These are phyloP conservation scores for Ecliptopera silaceata DNA, from an alignment of 2,888 invertebrate genomes.

Conservation along the genomic window DNA sequence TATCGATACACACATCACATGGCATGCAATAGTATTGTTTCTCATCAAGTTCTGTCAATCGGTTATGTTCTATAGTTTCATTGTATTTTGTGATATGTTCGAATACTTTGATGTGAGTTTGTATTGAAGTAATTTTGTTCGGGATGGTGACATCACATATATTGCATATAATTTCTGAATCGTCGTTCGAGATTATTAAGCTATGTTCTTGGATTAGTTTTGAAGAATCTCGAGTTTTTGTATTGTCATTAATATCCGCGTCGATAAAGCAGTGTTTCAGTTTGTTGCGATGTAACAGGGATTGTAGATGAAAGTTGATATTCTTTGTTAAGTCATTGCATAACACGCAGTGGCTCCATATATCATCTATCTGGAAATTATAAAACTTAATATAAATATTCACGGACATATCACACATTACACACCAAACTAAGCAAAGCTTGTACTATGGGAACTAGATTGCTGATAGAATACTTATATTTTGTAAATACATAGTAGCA, in stretches of 20 bases:
- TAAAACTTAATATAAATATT: no score
- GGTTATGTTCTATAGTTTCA: slow-evolving; percentile 8
- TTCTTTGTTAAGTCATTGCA: slow-evolving; percentile 37
- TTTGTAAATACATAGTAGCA: no score
- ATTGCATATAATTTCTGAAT: slow-evolving; percentile 18
- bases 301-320: slow-evolving; percentile 27
- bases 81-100: slow-evolving; percentile 23
- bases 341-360: slow-evolving; percentile 38
- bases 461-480: no score
- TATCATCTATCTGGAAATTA: slow-evolving; percentile 35
- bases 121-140: slow-evolving; percentile 1
- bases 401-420: no score
- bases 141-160: slow-evolving; percentile 20
- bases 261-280: slow-evolving; percentile 18
- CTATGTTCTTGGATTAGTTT: slow-evolving; percentile 20
- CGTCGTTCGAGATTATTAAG: slow-evolving; percentile 4
- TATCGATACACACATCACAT: slow-evolving; percentile 19
- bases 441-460: no score
- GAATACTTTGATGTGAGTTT: slow-evolving; percentile 18
- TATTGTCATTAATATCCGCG: slow-evolving; percentile 9
- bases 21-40: slow-evolving; percentile 17
- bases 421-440: no score
- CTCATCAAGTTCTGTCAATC: slow-evolving; percentile 13
- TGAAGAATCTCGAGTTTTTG: not conserved
- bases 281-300: slow-evolving; percentile 21